Evolutionary conservation across 2,113 vertebrate genomes (phyloP).

Genomic region (Thunnus thynnus): DNA sequence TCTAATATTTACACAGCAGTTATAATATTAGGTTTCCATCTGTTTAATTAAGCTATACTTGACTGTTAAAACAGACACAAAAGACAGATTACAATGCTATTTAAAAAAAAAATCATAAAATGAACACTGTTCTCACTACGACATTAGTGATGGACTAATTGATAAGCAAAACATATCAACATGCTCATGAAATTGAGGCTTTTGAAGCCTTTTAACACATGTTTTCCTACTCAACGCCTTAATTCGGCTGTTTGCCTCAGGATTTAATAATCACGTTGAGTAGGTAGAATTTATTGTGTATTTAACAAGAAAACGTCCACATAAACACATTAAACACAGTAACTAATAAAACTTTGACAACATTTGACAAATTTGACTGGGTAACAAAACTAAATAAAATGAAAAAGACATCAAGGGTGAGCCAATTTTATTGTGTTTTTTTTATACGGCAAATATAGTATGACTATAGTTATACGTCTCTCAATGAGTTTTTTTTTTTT

Average conservation of each 20-base stretch:
- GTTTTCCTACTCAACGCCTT: background rate
- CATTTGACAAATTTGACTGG: slow-evolving; percentile 62
- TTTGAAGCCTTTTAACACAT: background rate
- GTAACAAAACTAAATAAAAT: slow-evolving; percentile 72
- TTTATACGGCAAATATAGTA: slow-evolving; percentile 20
- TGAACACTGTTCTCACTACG: slow-evolving; percentile 27
- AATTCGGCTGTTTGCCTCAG: slow-evolving; percentile 6
- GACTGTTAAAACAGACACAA: slow-evolving; percentile 40
- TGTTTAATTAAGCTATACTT: slow-evolving; percentile 4
- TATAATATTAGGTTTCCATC: background rate
- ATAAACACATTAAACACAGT: slow-evolving; percentile 67
- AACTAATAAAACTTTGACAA: slow-evolving; percentile 70
- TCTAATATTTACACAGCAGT: slow-evolving; percentile 35
- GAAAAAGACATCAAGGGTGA: slow-evolving; percentile 55
- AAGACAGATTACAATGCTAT: slow-evolving; percentile 25
- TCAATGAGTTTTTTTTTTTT: background rate
- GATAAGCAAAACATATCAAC: slow-evolving; percentile 39
- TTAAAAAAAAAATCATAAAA: slow-evolving; percentile 22
- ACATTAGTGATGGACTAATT: slow-evolving; percentile 11
- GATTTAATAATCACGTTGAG: background rate
- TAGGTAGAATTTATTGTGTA: background rate
- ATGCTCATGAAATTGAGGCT: slow-evolving; percentile 11
- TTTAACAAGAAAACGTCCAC: slow-evolving; percentile 56
- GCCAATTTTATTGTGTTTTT: slow-evolving; percentile 5
- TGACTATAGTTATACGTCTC: background rate